Evolutionary conservation across 2,888 invertebrate species (phyloP), one percentile per base, ranked within the genome.

Genomic region (Mechanitis messenoides): DNA sequence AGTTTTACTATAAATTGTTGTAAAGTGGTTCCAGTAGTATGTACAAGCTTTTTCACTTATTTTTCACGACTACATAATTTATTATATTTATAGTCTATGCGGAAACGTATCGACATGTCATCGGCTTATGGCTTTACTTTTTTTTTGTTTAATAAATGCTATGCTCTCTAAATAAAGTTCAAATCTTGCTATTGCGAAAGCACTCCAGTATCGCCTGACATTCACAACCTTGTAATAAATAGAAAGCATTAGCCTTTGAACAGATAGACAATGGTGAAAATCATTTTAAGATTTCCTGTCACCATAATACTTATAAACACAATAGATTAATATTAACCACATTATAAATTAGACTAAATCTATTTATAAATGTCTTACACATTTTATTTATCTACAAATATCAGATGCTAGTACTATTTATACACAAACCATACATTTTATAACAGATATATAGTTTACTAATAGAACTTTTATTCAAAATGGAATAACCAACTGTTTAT

Each of bases 31-130:
- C 79, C 61, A 66, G 63, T 54, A 53, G 68, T 68, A 59, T 60
- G 62, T 57, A 59, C 53, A 50, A 35, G 38, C 53, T 56, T 60
- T 42, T 47, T 56, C 50, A 50, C 35, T 57, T 59, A 58, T 60
- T 38, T 20, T 45, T 46, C 31, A 76, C 80, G 79, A 82, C 83
- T 83, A 80, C 53, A 79, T 79, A 75, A 81, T 81, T 79, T 85
- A 83, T 80, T 85, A 85, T 89, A 88, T 86, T 85, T 84, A 84
- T 85, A 87, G 86, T 79, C 71, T 72, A 85, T 83, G 81, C 85
- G 85, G 85, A 84, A 85, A 84, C 77, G 83, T 78, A 80, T 78
- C 77, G 77, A 84, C 83, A 87, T 87, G 88, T 87, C 88, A 86
- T 83, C 79, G 81, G 79, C 78, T 79, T 78, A 76, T 73, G 74